Base-by-base conservation (phyloP, 2,113 vertebrate genomes). In the Gnathonemus longibarbis region DNA sequence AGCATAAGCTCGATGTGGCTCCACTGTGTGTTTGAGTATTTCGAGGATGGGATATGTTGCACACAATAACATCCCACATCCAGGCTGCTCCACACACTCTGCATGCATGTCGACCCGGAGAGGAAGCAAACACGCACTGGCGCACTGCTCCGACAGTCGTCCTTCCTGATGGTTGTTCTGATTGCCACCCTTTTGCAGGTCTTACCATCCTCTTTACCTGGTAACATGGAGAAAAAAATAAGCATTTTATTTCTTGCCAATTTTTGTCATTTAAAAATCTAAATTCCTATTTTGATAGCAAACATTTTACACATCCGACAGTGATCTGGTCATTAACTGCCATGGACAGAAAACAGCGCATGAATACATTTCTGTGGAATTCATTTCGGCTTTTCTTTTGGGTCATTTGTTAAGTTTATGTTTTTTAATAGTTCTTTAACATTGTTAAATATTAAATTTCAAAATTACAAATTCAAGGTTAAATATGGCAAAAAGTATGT, bases 161-260 rank as follows among this genome's bases (percentile, higher is more conserved):
- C 97, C 94, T 97, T 99, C 92, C 97, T 96, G 93, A 99, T 97
- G 42, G 98, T 96, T 84, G 98, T 98, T 92, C 97, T 97, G 92
- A 99, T 98, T 70, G 96, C 96, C 92, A 98, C 96, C 93, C 97
- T 97, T 93, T 99, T 98, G 92, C 98, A 99, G 87, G 97, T 96
- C 92, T 96, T 98, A 93, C 98, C 97, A 90, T 99, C 98, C 91
- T 97, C 97, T 96, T 98, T 98, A 94, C 98, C 98, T 99, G 91
- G 91, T 92, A 93, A 96, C 93, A 94, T 74, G 94, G n/a, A 94
- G 84, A 94, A 13, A 92, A 45, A 39, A 39, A 88, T 90, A 88
- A 46, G 8, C 10, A 39, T n/a, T 56, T 62, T 88, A 58, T 42
- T 42, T 66, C 84, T 49, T 10, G n/a, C n/a, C 21, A n/a, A 48